Conservation (phyloP, 2,113 vertebrate genomes). For the Lonchura striata region DNA sequence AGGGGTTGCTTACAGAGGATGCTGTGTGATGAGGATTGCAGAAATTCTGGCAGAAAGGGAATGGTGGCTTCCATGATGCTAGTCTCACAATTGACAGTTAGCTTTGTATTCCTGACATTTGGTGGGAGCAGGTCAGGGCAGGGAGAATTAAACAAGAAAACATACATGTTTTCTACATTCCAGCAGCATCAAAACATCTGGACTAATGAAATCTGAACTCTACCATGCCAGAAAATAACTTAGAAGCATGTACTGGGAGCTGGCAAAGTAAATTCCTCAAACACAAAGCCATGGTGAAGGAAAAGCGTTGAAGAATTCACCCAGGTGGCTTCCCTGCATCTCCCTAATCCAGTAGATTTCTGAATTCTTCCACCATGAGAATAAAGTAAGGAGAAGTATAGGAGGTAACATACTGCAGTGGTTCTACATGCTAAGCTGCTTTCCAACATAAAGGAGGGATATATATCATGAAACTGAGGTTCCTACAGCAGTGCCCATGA, state of each 20-base stretch:
- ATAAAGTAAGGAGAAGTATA: not conserved
- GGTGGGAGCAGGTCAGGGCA: not conserved
- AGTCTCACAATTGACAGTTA: not conserved
- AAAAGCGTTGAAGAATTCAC: not conserved
- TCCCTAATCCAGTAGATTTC: not conserved
- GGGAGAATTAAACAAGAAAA: not conserved
- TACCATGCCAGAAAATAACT: not conserved
- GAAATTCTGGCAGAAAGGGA: not conserved
- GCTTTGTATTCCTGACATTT: not conserved
- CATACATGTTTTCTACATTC: not conserved
- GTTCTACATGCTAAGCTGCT: not conserved
- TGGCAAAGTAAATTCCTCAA: not conserved
- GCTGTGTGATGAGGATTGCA: not conserved
- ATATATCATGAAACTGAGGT: not conserved
- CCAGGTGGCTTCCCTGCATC: not conserved
- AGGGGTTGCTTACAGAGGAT: not conserved
- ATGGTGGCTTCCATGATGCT: not conserved
- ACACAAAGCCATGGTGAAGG: not conserved
- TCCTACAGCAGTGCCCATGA: not conserved
- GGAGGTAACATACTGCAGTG: not conserved
- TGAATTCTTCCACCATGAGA: not conserved
- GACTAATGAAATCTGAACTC: not conserved
- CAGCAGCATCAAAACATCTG: not conserved
- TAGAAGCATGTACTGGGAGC: not conserved
- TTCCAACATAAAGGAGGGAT: not conserved